A percentile compares a stretch with the other conserved stretches of the same genome.
phyloP scores from a whole-genome alignment of 2,113 vertebrate genomes.

The Tapirus terrestris region DNA sequence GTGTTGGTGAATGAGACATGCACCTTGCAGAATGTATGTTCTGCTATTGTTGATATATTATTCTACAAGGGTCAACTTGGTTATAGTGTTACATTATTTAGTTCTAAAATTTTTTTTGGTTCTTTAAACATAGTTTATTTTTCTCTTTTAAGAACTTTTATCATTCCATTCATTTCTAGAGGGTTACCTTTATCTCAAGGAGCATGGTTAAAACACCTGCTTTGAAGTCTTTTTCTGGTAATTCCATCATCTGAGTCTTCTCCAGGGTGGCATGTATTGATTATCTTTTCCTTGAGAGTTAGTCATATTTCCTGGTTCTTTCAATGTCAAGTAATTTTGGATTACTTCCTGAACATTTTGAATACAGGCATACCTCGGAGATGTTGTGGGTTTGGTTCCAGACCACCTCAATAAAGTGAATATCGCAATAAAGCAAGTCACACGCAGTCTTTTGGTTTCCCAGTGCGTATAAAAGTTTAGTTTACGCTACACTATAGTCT shows the following conservation, averaged over 20 bases:
- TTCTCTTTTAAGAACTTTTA: neutral
- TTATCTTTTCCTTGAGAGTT: neutral
- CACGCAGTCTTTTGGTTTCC: too few species aligned
- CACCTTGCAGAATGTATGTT: neutral
- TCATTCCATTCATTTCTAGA: neutral
- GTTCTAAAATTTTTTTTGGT: neutral
- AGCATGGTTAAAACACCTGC: accelerated
- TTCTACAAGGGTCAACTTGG: neutral
- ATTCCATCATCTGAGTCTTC: neutral
- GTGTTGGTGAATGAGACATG: too few species aligned
- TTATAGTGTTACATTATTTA: neutral
- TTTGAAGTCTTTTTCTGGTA: neutral
- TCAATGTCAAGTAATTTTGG: neutral
- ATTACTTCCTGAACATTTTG: neutral
- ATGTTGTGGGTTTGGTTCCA: too few species aligned
- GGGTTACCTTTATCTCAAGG: neutral
- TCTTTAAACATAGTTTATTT: neutral
- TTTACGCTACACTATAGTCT: too few species aligned
- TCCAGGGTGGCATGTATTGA: accelerated
- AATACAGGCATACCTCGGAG: too few species aligned
- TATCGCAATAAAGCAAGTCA: too few species aligned
- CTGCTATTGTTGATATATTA: accelerated
- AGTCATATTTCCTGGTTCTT: neutral
- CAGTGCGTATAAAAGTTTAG: too few species aligned
- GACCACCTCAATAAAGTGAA: too few species aligned